Evolutionary conservation across 2,888 invertebrate genomes (phyloP).

Genomic region (Ferdinandea cuprea): DNA sequence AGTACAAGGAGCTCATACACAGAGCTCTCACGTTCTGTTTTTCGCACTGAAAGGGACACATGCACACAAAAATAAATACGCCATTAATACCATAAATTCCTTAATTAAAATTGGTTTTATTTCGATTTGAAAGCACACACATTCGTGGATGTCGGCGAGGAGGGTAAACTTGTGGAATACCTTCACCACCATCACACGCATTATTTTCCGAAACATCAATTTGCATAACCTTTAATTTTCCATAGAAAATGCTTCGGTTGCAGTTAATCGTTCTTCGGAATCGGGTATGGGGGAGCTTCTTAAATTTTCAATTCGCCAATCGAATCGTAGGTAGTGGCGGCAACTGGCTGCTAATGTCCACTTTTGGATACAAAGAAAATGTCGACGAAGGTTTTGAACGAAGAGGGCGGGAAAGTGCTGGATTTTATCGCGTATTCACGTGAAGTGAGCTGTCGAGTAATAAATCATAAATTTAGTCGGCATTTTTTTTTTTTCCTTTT

Average conservation of each 20-base stretch:
- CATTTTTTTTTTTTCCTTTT: constrained; percentile 29
- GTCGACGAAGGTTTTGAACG: neutral
- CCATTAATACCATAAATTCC: constrained; percentile 65
- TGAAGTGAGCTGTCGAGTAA: constrained; percentile 65
- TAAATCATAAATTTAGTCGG: constrained; percentile 68
- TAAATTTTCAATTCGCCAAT: constrained; percentile 41
- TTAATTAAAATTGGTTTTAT: constrained; percentile 67
- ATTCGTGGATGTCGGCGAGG: neutral
- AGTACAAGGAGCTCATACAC: constrained; percentile 10
- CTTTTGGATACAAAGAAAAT: neutral
- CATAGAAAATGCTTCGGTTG: constrained; percentile 53
- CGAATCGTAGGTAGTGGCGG: neutral
- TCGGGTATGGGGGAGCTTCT: neutral
- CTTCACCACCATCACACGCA: constrained; percentile 38
- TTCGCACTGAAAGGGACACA: constrained; percentile 38
- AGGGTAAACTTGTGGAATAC: neutral
- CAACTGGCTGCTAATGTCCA: constrained; percentile 15
- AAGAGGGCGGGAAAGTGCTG: neutral
- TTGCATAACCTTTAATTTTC: constrained; percentile 70
- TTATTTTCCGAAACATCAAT: constrained; percentile 67
- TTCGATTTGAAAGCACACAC: constrained; percentile 51
- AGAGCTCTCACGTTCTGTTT: constrained; percentile 3
- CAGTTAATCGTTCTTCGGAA: constrained; percentile 57
- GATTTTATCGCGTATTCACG: constrained; percentile 61
- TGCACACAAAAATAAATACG: constrained; percentile 56